A percentile compares a stretch with the other conserved stretches of the same genome.
phyloP scores from a whole-genome alignment of 2,888 invertebrate species.

The Cylindroiulus punctatus region DNA sequence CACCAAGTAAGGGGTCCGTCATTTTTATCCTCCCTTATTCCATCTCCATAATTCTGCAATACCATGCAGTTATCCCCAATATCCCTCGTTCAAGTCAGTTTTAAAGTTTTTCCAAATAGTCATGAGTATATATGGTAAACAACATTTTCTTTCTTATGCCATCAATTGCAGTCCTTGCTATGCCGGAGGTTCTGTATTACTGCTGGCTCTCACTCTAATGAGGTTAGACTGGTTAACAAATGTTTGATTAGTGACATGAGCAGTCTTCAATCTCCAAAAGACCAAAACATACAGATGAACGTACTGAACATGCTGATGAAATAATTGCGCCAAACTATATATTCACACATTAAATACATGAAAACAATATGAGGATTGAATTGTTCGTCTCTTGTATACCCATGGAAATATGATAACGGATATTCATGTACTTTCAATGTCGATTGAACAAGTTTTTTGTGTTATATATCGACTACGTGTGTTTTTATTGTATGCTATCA shows the following conservation, averaged over 20 bases:
- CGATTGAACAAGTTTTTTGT: no score
- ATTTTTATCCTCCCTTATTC: no score
- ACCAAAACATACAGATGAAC: background rate
- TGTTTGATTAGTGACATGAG: constrained; percentile 3
- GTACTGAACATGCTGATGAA: background rate
- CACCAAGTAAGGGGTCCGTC: background rate
- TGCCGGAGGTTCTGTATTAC: background rate
- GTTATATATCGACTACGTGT: no score
- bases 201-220: background rate
- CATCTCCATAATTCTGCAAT: no score
- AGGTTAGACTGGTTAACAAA: background rate
- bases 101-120: background rate
- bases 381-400: no score
- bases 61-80: no score
- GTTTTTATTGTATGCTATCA: background rate
- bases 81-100: background rate
- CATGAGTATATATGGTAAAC: background rate
- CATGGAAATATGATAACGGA: no score
- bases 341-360: background rate
- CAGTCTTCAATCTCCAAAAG: background rate
- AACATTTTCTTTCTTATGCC: background rate
- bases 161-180: background rate
- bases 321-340: background rate
- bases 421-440: no score
- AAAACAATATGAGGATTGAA: no score